phyloP scores from a whole-genome alignment of 2,888 invertebrate species.

The Timema podura region DNA sequence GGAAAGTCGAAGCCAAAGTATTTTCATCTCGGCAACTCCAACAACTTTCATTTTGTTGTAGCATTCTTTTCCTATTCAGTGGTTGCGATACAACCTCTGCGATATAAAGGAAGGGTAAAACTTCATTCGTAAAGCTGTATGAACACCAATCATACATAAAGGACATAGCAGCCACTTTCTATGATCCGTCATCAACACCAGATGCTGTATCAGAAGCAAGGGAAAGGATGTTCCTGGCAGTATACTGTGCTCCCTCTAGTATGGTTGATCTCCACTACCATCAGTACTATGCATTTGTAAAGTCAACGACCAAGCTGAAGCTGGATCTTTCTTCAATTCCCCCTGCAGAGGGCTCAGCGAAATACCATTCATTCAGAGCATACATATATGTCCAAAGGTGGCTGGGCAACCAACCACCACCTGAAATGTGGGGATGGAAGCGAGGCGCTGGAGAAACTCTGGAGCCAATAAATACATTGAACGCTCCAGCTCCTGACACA shows the following conservation, averaged over 20 bases:
- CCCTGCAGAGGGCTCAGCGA: neutral
- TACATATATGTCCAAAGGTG: neutral
- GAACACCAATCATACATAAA: neutral
- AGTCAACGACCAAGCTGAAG: neutral
- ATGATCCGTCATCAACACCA: neutral
- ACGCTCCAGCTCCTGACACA: neutral
- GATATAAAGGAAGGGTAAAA: neutral
- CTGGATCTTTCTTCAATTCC: neutral
- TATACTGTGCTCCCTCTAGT: no score
- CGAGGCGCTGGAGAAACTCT: neutral
- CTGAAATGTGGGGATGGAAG: conserved; percentile 2
- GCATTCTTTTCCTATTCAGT: neutral
- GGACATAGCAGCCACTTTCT: neutral
- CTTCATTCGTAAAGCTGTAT: neutral
- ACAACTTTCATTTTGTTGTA: neutral
- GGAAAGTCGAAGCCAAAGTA: neutral
- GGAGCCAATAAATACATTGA: neutral
- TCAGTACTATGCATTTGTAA: neutral
- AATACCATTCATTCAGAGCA: neutral
- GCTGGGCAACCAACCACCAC: neutral
- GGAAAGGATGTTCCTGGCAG: no score
- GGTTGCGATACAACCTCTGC: neutral
- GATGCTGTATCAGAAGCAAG: no score
- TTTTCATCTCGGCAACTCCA: neutral
- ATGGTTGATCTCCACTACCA: neutral